Evolutionary conservation across 64 coral and sea anemone species (phyloP), one percentile per base, ranked within the genome.

Genomic region (Montipora sp.): DNA sequence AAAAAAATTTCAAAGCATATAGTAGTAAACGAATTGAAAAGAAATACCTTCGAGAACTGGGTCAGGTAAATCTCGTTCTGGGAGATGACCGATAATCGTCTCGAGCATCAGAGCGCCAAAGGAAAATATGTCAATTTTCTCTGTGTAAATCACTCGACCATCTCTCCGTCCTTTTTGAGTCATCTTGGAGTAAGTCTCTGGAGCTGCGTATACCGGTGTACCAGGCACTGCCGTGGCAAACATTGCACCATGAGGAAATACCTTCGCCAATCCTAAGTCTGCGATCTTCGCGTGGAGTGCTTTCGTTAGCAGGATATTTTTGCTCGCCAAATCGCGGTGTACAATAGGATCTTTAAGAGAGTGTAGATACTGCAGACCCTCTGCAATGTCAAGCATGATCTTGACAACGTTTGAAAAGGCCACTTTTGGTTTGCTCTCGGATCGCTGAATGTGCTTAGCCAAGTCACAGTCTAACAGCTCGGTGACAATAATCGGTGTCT

Each of bases 101-200:
- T 97, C 95, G 16, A 97, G 22, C 57, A 97, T 47, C 48, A 97
- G 20, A 2, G 88, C 95, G 18, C 95, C 95, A 59, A 91, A 97
- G 57, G 95, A 97, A 82, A 97, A 97, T 82, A 97, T 94, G 80
- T 96, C 95, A 71, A 96, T 73, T 89, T 96, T 96, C 16, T 85
- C 81, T 9, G 88, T 96, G 71, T 96, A 97, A 65, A 75, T 88
- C 4, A 85, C 92, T 73, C 91, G 91, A 47, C 85, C 5, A 1
- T 53, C 53, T 51, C 51, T 83, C 19, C 8, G 74, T 75, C 45
- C 45, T 71, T 27, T 59, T 7, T 67, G 75, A 1, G 85, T 50
- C n/a, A 47, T 47, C 47, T 77, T 84, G 5, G 92, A 89, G 14
- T 94, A 94, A 5, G 95, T 97, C 61, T 97, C 95, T 79, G 95